phyloP scores from a whole-genome alignment of 64 coral and sea anemone genomes.

The Dendronephthya gigantea region DNA sequence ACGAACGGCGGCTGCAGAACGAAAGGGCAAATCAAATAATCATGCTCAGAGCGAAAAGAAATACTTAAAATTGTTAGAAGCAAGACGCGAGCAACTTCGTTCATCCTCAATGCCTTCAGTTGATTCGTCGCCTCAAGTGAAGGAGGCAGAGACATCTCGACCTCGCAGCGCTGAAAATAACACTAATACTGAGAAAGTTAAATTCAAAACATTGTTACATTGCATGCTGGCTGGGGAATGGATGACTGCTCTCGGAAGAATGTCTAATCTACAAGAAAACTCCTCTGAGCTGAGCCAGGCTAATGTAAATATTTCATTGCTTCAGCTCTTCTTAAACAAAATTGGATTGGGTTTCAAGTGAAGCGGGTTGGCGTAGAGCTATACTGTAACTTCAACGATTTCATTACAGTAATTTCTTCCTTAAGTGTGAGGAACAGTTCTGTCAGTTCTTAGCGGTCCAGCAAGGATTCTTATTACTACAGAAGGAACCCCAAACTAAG shows the following conservation, averaged over 20 bases:
- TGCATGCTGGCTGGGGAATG: background rate
- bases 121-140: background rate
- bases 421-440: too few relatives aligned
- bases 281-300: background rate
- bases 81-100: background rate
- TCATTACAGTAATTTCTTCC: too few relatives aligned
- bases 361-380: background rate
- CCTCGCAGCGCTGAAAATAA: background rate
- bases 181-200: background rate
- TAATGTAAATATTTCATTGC: background rate
- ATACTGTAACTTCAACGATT: background rate
- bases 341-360: background rate
- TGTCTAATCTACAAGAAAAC: background rate
- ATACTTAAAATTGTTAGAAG: background rate
- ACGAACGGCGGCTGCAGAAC: background rate
- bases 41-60: background rate
- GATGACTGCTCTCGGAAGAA: background rate
- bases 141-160: background rate
- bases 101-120: background rate
- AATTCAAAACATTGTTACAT: background rate
- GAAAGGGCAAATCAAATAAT: background rate
- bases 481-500: too few relatives aligned
- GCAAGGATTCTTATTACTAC: too few relatives aligned
- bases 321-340: background rate
- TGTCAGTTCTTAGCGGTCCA: too few relatives aligned